phyloP scores from a whole-genome alignment of 2,888 invertebrate species.

The Strigamia maritima region DNA sequence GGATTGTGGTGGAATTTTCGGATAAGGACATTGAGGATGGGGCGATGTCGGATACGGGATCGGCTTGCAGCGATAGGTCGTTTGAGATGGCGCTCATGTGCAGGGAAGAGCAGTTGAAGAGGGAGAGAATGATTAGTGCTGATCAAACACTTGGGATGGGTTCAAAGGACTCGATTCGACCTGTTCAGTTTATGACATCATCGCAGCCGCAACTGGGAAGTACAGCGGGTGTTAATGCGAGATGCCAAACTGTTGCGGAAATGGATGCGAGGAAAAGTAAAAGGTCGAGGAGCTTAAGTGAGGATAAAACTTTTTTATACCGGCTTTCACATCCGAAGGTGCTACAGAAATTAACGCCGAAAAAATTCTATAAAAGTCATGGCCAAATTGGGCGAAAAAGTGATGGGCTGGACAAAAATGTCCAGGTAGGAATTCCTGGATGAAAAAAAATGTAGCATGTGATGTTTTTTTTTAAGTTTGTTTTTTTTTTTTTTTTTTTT shows the following conservation, averaged over 20 bases:
- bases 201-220: background rate
- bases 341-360: background rate
- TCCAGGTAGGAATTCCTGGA: conserved; percentile 25
- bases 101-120: conserved; percentile 38
- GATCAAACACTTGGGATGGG: background rate
- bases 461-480: background rate
- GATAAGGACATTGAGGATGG: conserved; percentile 42
- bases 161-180: background rate
- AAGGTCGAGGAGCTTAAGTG: background rate
- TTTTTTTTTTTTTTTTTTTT: background rate
- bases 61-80: conserved; percentile 42
- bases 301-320: background rate
- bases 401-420: background rate
- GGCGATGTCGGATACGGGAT: conserved; percentile 38
- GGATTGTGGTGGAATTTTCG: conserved; percentile 45
- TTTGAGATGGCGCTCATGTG: conserved; percentile 43
- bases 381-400: background rate
- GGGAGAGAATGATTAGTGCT: background rate
- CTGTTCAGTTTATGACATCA: background rate
- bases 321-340: background rate
- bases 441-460: background rate
- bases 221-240: background rate
- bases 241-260: background rate
- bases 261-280: background rate
- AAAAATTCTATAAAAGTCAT: background rate